Percentiles rank a stretch among this genome's conserved stretches.
Conservation (phyloP, 2,113 vertebrate species). For the Hippocampus mohnikei region DNA sequence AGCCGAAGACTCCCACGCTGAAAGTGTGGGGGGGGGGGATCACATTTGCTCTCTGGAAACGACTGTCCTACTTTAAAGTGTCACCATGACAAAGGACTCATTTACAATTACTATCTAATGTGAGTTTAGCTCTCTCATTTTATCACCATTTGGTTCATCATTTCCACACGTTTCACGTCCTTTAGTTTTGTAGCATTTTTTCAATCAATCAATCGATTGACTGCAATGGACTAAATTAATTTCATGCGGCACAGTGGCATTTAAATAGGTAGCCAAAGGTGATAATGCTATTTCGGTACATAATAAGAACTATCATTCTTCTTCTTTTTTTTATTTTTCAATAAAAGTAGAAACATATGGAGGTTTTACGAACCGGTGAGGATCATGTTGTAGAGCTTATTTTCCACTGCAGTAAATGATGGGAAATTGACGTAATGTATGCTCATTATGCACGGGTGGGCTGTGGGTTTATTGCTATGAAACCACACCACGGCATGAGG, state of each 20-base stretch:
- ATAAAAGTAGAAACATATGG: slow-evolving; percentile 50
- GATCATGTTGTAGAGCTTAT: slow-evolving; percentile 31
- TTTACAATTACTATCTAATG: neutral
- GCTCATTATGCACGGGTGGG: slow-evolving; percentile 22
- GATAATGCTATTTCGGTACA: neutral
- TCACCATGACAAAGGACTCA: neutral
- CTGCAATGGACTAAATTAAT: neutral
- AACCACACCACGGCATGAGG: slow-evolving; percentile 46
- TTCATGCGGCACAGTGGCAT: neutral
- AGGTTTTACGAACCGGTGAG: slow-evolving; percentile 35
- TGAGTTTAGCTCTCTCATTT: neutral
- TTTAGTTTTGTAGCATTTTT: neutral
- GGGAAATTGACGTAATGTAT: slow-evolving; percentile 58
- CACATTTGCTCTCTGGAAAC: neutral
- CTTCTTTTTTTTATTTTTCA: slow-evolving; percentile 4
- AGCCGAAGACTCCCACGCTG: slow-evolving; percentile 21
- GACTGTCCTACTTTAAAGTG: slow-evolving; percentile 2
- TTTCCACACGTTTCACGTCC: neutral
- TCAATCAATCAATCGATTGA: neutral
- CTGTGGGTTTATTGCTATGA: slow-evolving; percentile 57
- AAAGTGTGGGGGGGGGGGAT: neutral
- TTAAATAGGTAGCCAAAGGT: neutral
- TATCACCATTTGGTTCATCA: neutral
- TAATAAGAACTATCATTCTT: neutral
- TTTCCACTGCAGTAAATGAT: slow-evolving; percentile 41